These are phyloP conservation scores for Rhyacophila evoluta DNA, from an alignment of 2,888 invertebrate genomes.

Conservation along the genomic window DNA sequence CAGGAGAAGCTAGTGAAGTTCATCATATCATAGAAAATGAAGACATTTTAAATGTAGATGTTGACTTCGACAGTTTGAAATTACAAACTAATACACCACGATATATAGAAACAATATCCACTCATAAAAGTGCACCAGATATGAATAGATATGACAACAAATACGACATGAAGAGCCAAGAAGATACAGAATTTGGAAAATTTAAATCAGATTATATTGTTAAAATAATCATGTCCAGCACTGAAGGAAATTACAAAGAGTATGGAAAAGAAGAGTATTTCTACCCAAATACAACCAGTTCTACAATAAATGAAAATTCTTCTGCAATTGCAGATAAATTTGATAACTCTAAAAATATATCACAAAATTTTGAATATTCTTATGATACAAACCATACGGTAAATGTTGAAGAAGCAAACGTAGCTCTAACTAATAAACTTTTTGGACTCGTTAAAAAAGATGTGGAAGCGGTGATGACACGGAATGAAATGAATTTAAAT, in stretches of 20 bases:
- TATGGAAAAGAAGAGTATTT: not conserved
- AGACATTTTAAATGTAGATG: conserved; percentile 3
- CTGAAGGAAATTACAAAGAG: not conserved
- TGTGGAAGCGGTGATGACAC: not conserved
- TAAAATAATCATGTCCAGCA: not conserved
- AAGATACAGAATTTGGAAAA: not conserved
- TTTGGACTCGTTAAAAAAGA: conserved; percentile 5
- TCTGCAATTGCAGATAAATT: not conserved
- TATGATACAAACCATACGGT: not conserved
- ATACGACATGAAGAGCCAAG: not conserved
- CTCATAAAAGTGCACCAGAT: not conserved
- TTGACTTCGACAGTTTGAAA: conserved; percentile 6
- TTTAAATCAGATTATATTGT: not conserved
- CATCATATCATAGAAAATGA: not conserved
- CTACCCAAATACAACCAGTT: not conserved
- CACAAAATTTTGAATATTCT: not conserved
- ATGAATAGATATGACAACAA: not conserved
- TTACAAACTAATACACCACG: not conserved
- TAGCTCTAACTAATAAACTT: not conserved
- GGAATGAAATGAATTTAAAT: conserved; percentile 21
- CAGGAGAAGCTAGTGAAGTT: not conserved
- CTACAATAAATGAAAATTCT: not conserved
- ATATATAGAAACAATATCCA: not conserved
- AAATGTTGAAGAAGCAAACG: not conserved
- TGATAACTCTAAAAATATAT: not conserved